Evolutionary conservation across 2,113 vertebrate genomes (phyloP).

Genomic region (Coptodon rendalli): DNA sequence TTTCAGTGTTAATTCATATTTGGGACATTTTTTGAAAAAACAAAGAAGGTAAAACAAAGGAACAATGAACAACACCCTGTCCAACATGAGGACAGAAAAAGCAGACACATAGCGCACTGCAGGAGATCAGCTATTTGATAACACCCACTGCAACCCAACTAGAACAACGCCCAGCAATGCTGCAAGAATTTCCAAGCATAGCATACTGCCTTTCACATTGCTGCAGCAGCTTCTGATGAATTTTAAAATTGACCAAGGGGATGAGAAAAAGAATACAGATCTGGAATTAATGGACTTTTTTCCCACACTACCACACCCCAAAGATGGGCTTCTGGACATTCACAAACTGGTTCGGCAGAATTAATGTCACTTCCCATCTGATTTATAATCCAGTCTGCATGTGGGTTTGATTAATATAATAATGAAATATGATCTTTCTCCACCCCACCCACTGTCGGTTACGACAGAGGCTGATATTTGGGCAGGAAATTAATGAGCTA

Average conservation of each 20-base stretch:
- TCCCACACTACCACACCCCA: not conserved
- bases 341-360: slow-evolving; percentile 23
- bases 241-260: not conserved
- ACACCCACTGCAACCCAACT: not conserved
- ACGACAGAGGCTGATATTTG: slow-evolving; percentile 40
- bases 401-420: slow-evolving; percentile 52
- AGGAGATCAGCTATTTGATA: not conserved
- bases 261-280: not conserved
- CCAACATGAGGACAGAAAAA: not conserved
- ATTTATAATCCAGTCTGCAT: slow-evolving; percentile 43
- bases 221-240: not conserved
- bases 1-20: not conserved
- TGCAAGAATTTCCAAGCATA: not conserved
- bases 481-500: slow-evolving; percentile 62
- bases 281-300: slow-evolving; percentile 16
- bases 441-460: slow-evolving; percentile 15
- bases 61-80: not conserved
- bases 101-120: not conserved
- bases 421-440: slow-evolving; percentile 54
- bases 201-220: not conserved
- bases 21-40: not conserved
- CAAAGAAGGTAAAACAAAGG: not conserved
- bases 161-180: not conserved
- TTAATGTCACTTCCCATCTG: slow-evolving; percentile 33
- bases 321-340: slow-evolving; percentile 14